Evolutionary conservation across 1,140 invertebrate genomes (phyloP).

Genomic region (Drosophila ananassae): DNA sequence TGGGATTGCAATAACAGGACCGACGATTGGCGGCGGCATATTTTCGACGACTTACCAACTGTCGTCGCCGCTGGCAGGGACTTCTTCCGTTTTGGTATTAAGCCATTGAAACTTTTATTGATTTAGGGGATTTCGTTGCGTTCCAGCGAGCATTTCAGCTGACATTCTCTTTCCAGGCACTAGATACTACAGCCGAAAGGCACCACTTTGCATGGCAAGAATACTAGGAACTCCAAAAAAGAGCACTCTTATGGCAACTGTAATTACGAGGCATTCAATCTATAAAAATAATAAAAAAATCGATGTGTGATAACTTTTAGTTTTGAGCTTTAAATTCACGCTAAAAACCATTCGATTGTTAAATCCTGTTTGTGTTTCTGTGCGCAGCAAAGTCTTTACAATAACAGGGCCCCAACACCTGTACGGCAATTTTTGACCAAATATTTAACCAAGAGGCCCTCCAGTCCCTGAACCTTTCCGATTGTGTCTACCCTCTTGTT

Average conservation of each 20-base stretch:
- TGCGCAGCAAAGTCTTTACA: not conserved
- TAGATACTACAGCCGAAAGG: not conserved
- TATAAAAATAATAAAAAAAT: not conserved
- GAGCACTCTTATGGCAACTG: no score
- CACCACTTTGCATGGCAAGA: slow-evolving; percentile 22
- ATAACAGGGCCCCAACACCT: slow-evolving; percentile 39
- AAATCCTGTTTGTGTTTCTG: not conserved
- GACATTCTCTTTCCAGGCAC: slow-evolving; percentile 26
- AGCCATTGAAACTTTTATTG: slow-evolving; percentile 77
- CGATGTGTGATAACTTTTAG: not conserved
- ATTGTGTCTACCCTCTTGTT: slow-evolving; percentile 16
- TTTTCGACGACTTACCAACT: slow-evolving; percentile 70
- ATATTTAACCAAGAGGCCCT: slow-evolving; percentile 55
- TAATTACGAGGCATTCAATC: not conserved
- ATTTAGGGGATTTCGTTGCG: slow-evolving; percentile 58
- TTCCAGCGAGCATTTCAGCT: slow-evolving; percentile 37
- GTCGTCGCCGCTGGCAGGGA: slow-evolving; percentile 54
- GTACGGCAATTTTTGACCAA: slow-evolving; percentile 60
- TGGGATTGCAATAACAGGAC: slow-evolving; percentile 27
- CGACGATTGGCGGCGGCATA: slow-evolving; percentile 55
- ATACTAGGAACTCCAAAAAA: slow-evolving; percentile 11
- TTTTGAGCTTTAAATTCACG: not conserved
- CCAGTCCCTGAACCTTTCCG: not conserved
- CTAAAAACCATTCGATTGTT: not conserved
- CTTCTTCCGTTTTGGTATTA: slow-evolving; percentile 65